A percentile compares a stretch with the other conserved stretches of the same genome.
These are phyloP conservation scores for Prosapia bicincta DNA, from an alignment of 2,888 invertebrate genomes.

Conservation along the genomic window DNA sequence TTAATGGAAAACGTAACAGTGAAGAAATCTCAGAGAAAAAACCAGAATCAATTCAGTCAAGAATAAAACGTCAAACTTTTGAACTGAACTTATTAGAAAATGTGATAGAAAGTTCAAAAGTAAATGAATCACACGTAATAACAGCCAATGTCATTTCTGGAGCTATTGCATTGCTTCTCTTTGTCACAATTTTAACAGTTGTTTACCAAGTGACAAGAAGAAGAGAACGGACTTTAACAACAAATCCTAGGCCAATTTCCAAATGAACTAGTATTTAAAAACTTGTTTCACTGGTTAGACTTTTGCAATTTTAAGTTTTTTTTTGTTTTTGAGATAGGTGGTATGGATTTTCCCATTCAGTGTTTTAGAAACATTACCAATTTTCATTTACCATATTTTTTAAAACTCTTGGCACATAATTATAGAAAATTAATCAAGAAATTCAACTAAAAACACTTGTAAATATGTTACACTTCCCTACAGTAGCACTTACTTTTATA, in stretches of 20 bases:
- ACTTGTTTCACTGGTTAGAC: background rate
- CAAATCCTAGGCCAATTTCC: background rate
- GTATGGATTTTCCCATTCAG: background rate
- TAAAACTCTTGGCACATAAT: too few species aligned
- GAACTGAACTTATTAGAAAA: background rate
- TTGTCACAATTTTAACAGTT: background rate
- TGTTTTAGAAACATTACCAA: too few species aligned
- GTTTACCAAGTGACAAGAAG: background rate
- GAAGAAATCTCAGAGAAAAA: background rate
- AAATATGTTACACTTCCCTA: too few species aligned
- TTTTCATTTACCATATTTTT: too few species aligned
- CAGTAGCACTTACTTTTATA: too few species aligned
- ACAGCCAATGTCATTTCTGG: background rate
- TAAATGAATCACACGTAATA: background rate
- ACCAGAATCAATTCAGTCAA: background rate
- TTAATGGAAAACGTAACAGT: constrained; percentile 17
- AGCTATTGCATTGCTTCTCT: background rate
- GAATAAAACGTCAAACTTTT: background rate
- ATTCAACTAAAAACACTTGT: too few species aligned
- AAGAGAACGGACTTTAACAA: background rate
- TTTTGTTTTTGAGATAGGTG: background rate
- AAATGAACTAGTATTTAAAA: background rate
- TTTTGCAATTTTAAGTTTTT: background rate
- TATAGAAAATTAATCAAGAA: too few species aligned
- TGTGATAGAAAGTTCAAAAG: background rate